Base-by-base conservation (phyloP, 2,797 vertebrate species). In the Acipenser transmontanus region DNA sequence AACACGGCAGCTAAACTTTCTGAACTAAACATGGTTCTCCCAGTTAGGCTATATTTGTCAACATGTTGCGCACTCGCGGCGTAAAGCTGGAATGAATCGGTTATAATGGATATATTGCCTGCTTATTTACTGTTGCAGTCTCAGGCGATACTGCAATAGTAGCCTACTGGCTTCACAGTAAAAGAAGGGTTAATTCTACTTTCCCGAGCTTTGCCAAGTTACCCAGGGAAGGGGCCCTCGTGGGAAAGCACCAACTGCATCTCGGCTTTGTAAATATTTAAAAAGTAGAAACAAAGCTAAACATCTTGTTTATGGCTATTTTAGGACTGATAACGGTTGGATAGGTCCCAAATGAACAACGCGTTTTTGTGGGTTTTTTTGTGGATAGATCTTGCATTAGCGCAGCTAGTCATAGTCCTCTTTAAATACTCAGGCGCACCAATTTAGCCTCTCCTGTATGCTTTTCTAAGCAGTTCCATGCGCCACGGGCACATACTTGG, bases 401-500 rank as follows among this genome's bases (percentile, higher is more conserved):
- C n/a, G 17, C 49, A 51, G 47, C 13, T 59, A 59, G 50, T 51
- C 14, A 70, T 0, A 34, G 59, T 7, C 9, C 10, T 6, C 54
- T 9, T 57, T 50, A 52, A 1, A 13, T 17, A 49, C 61, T 47
- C 12, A 9, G 7, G 69, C 61, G 62, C 74, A 63, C 59, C 63
- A 63, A 11, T 66, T 60, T 51, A 48, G n/a, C 52, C 69, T 56
- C 54, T 8, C 65, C 14, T 59, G n/a, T 66, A 0, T 62, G 66
- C 61, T 47, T 69, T 64, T 10, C 66, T 63, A 50, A 65, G 56
- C 63, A 71, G 68, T 61, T 69, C 60, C 70, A 68, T 82, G 84
- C 79, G 81, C 78, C 74, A 73, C 47, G 1, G 57, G 49, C 47
- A 20, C 62, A n/a, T 50, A 61, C 34, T 68, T 71, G 68, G 73